These are phyloP conservation scores for Aldrovandia affinis DNA, from an alignment of 2,797 vertebrate species.

Conservation along the genomic window DNA sequence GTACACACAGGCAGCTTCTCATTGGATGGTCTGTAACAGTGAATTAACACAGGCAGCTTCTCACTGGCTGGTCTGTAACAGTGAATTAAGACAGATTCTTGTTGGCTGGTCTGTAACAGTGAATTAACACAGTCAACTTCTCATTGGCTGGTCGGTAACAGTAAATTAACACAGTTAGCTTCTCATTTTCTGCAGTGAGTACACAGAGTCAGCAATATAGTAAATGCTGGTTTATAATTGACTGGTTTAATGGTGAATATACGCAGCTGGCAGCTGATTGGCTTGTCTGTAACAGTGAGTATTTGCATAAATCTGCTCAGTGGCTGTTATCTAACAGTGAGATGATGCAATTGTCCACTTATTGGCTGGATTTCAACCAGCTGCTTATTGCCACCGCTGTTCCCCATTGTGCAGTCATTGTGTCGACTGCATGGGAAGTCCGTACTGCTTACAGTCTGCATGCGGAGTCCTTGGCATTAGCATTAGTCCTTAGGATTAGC, in stretches of 20 bases:
- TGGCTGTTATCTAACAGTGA: background rate
- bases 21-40: background rate
- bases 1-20: slow-evolving; percentile 42
- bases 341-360: background rate
- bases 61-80: background rate
- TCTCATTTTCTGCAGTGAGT: too few relatives aligned
- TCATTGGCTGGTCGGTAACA: too few relatives aligned
- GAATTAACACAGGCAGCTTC: background rate
- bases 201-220: too few relatives aligned
- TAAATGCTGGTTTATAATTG: too few relatives aligned
- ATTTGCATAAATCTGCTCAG: too few relatives aligned
- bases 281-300: slow-evolving; percentile 91
- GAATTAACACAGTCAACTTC: too few relatives aligned
- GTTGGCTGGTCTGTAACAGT: too few relatives aligned
- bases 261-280: too few relatives aligned
- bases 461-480: background rate
- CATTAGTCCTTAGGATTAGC: background rate
- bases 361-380: background rate
- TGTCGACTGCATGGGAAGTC: too few relatives aligned
- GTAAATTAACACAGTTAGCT: background rate
- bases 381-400: background rate
- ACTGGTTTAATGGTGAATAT: too few relatives aligned
- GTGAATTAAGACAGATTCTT: too few relatives aligned
- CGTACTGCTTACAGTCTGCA: background rate
- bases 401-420: background rate